Conservation (phyloP, 2,888 invertebrate genomes). For the Allophyes oxyacanthae region DNA sequence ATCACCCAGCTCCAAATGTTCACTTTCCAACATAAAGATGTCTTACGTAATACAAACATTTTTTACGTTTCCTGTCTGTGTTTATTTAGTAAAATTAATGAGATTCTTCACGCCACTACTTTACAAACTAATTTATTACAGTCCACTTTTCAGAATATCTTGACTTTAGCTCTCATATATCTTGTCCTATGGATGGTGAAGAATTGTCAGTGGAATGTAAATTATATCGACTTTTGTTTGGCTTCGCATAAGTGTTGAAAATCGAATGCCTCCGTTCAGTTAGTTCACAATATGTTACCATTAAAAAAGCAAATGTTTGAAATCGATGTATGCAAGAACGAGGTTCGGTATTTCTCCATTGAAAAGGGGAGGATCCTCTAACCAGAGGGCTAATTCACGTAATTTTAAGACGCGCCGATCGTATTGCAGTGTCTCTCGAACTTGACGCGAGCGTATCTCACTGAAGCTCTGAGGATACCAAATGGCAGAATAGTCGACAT, state of each 20-base stretch:
- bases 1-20: neutral
- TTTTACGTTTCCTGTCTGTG: constrained; percentile 28
- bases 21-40: constrained; percentile 9
- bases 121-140: constrained; percentile 32
- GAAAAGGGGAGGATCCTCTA: too few species aligned
- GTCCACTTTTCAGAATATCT: constrained; percentile 23
- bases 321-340: too few species aligned
- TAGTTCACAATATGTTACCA: too few species aligned
- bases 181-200: constrained; percentile 30
- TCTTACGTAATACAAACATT: constrained; percentile 23
- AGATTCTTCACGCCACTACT: constrained; percentile 22
- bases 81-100: constrained; percentile 44
- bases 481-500: too few species aligned
- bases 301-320: too few species aligned
- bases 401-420: too few species aligned
- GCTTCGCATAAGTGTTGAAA: neutral
- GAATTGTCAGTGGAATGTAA: constrained; percentile 2
- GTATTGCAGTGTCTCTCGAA: too few species aligned
- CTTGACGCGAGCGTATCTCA: too few species aligned
- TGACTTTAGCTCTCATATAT: constrained; percentile 12
- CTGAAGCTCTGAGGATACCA: too few species aligned
- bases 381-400: too few species aligned
- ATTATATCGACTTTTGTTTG: constrained; percentile 1
- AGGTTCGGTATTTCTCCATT: too few species aligned
- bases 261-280: neutral